phyloP scores from a whole-genome alignment of 2,888 invertebrate species.

The Horisme vitalbata region DNA sequence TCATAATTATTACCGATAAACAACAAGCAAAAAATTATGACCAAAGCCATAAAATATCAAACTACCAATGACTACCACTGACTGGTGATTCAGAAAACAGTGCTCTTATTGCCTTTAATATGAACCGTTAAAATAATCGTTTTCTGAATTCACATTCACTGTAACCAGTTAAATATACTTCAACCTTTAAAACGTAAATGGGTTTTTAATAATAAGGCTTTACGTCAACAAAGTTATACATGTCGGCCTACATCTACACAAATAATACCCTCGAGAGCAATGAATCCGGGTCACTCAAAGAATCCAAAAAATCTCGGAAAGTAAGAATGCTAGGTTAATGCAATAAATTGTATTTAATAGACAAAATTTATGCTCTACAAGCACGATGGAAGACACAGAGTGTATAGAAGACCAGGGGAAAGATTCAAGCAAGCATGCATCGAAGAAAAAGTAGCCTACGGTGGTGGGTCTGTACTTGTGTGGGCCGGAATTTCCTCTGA shows the following conservation, averaged over 20 bases:
- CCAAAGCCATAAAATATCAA: slow-evolving; percentile 1
- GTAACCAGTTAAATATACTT: slow-evolving; percentile 25
- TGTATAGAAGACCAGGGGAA: too few relatives aligned
- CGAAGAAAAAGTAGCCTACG: too few relatives aligned
- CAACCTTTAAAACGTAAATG: slow-evolving; percentile 28
- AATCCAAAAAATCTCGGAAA: too few relatives aligned
- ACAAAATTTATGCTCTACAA: too few relatives aligned
- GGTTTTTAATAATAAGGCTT: slow-evolving; percentile 24
- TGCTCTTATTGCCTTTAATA: slow-evolving; percentile 25
- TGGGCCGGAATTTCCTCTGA: too few relatives aligned
- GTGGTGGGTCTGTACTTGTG: too few relatives aligned
- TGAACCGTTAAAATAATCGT: slow-evolving; percentile 39
- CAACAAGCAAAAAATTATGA: slow-evolving; percentile 14
- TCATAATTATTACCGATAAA: slow-evolving; percentile 12
- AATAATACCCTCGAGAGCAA: too few relatives aligned
- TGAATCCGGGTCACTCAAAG: too few relatives aligned
- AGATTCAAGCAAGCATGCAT: too few relatives aligned
- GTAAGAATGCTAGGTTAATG: too few relatives aligned
- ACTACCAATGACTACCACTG: slow-evolving; percentile 5
- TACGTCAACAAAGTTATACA: slow-evolving; percentile 13
- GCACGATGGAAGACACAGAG: too few relatives aligned
- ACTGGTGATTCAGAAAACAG: slow-evolving; percentile 20
- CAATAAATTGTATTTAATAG: too few relatives aligned
- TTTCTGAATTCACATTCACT: slow-evolving; percentile 36
- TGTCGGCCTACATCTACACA: slow-evolving; percentile 4